Base-by-base conservation (phyloP, 1,140 invertebrate genomes). In the Lutraria rhynchaena region DNA sequence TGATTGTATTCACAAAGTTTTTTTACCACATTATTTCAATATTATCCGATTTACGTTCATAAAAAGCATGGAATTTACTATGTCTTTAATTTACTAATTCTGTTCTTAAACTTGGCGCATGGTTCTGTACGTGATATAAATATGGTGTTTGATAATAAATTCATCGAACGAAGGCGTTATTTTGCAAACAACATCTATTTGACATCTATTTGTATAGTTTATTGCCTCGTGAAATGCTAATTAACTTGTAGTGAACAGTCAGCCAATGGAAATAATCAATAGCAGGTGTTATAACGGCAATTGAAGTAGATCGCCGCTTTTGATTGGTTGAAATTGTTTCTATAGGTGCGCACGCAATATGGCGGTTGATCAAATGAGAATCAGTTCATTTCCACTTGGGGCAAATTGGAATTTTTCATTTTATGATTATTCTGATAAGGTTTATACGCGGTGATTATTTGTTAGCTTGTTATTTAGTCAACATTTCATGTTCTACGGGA, bases 321-420 rank as follows among this genome's bases (percentile, higher is more conserved):
- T 31, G 63, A 67, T 67, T 67, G 63, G 63, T 29, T 67, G 15
- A 15, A 41, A 41, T 7, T 67, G 49, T 67, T 67, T 11, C 27
- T 67, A 3, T 22, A 46, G 19, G n/a, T 67, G 41, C 63, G 63
- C 63, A 67, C 63, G 63, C 63, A 67, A 67, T 67, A 41, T 67
- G 5, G 63, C 63, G 63, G 63, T 67, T 46, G 63, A 67, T 67
- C 63, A 67, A 51, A 67, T 49, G 63, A 67, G 49, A 67, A 49
- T 49, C 29, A 27, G 24, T 17, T 67, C 27, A 46, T 4, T 29
- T 46, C 44, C 27, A 67, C 63, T 67, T 31, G 63, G 17, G 63
- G 63, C 63, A 67, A 49, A 67, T 67, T 67, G 63, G 63, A 67
- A 46, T 41, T 31, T 46, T 67, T n/a, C 37, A 41, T 41, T 41